These are phyloP conservation scores for Melospiza georgiana DNA, from an alignment of 2,113 vertebrate genomes.

Conservation along the genomic window DNA sequence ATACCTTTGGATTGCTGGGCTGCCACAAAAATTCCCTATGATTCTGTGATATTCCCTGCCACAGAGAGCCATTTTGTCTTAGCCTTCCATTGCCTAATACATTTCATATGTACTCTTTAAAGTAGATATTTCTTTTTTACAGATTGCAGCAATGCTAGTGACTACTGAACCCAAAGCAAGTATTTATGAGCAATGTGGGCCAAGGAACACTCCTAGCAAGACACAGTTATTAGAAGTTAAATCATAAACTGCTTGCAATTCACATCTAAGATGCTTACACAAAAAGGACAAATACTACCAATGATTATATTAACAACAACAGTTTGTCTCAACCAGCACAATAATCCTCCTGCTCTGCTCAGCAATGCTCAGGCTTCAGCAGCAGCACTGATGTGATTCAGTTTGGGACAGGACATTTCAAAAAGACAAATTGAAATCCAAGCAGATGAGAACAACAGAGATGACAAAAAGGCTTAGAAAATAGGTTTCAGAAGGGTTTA, in stretches of 20 bases:
- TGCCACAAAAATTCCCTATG: background rate
- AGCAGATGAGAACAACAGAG: constrained; percentile 8
- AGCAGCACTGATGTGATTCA: background rate
- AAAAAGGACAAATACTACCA: background rate
- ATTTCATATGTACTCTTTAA: background rate
- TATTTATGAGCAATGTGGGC: background rate
- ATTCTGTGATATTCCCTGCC: background rate
- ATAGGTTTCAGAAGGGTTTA: background rate
- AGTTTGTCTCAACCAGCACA: background rate
- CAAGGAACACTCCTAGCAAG: background rate
- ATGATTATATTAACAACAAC: background rate
- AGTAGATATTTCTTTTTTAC: background rate
- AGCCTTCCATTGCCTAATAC: background rate
- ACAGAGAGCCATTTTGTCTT: background rate
- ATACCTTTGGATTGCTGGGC: background rate
- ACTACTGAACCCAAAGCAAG: background rate
- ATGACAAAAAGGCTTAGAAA: background rate
- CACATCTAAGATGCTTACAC: background rate
- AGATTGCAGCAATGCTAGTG: background rate
- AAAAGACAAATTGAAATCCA: constrained; percentile 23
- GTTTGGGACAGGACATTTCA: background rate
- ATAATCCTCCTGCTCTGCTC: constrained; percentile 2
- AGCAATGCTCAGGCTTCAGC: background rate
- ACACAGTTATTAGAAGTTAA: background rate
- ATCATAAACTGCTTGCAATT: background rate